These are phyloP conservation scores for Otus sunia DNA, from an alignment of 2,113 vertebrate genomes.

Conservation along the genomic window DNA sequence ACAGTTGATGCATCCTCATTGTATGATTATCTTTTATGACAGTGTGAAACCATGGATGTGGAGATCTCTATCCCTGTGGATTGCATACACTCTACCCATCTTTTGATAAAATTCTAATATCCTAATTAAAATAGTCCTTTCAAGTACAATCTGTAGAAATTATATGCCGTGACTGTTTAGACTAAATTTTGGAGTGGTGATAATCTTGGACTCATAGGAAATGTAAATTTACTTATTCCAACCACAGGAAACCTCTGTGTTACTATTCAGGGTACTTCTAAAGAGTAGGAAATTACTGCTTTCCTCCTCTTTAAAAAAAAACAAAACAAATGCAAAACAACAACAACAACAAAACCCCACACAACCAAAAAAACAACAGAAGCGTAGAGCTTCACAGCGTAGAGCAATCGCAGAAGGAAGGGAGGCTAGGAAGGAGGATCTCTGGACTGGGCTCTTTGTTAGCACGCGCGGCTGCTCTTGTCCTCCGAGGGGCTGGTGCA, in stretches of 20 bases:
- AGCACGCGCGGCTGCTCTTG: neutral
- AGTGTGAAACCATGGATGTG: neutral
- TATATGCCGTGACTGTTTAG: neutral
- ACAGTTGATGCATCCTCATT: neutral
- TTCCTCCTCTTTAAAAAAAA: neutral
- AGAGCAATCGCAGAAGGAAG: neutral
- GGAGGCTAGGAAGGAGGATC: too few species aligned
- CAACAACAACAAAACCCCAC: neutral
- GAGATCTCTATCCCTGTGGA: too few species aligned
- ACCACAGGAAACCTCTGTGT: neutral
- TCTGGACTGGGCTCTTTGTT: accelerated
- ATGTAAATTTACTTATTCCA: accelerated
- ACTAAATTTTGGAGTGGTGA: neutral
- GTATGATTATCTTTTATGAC: neutral
- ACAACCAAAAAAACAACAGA: too few species aligned
- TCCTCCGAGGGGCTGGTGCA: accelerated
- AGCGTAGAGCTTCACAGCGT: too few species aligned
- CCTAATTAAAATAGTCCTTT: neutral
- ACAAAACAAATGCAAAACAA: neutral
- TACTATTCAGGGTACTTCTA: neutral
- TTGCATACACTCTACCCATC: neutral
- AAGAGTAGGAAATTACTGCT: neutral
- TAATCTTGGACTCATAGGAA: neutral
- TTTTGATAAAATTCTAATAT: neutral
- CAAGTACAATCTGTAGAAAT: neutral